These are phyloP conservation scores for Etheostoma cragini DNA, from an alignment of 2,113 vertebrate genomes.

Conservation along the genomic window DNA sequence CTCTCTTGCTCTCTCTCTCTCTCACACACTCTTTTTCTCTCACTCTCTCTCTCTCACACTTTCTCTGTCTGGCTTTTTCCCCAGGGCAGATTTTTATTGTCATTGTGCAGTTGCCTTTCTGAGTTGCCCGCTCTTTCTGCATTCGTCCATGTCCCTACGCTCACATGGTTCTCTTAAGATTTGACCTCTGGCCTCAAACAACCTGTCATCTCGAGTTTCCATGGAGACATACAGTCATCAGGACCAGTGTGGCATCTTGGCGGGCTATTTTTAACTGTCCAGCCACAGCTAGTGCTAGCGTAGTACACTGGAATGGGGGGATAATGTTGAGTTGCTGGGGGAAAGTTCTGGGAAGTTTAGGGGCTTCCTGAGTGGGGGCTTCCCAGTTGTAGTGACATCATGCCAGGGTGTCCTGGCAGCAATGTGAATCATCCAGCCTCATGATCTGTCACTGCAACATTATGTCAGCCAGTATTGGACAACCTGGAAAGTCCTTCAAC, in stretches of 20 bases:
- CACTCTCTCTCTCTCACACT: background rate
- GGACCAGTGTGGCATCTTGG: constrained; percentile 48
- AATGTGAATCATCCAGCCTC: constrained; percentile 70
- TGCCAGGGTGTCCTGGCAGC: constrained; percentile 67
- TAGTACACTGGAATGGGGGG: constrained; percentile 26
- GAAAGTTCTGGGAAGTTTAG: constrained; percentile 59
- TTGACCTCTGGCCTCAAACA: constrained; percentile 61
- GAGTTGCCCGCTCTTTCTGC: constrained; percentile 7
- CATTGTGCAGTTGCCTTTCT: constrained; percentile 53
- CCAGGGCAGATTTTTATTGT: constrained; percentile 63
- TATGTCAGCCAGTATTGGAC: constrained; percentile 56
- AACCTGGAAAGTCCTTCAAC: constrained; percentile 70
- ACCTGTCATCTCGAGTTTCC: constrained; percentile 69
- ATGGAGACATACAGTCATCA: constrained; percentile 67
- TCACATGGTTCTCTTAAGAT: constrained; percentile 64
- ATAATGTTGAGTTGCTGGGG: constrained; percentile 45
- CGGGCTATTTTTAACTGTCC: constrained; percentile 69
- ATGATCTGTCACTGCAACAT: constrained; percentile 62
- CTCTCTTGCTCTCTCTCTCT: background rate
- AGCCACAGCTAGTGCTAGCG: constrained; percentile 34
- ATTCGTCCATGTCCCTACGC: constrained; percentile 36
- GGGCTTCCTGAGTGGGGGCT: constrained; percentile 76
- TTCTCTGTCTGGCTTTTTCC: background rate
- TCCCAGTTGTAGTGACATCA: constrained; percentile 67
- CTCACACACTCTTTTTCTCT: too few relatives aligned